Base-by-base conservation (phyloP, 2,113 vertebrate species). In the Rhinichthys klamathensis region DNA sequence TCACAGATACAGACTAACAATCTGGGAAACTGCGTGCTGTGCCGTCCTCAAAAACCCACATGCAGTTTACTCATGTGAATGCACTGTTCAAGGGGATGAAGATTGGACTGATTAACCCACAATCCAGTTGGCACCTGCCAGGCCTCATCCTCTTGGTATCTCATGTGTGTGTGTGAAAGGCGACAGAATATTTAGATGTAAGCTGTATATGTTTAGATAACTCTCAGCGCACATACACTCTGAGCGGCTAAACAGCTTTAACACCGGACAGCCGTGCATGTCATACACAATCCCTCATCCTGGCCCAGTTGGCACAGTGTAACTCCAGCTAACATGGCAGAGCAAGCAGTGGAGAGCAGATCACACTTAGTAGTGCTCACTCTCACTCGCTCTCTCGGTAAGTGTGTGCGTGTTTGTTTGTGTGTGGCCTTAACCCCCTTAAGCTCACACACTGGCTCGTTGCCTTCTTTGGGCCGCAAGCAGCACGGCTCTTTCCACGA, bases 221-320 rank as follows among this genome's bases (percentile, higher is more conserved):
- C 61, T 76, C 85, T 80, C 46, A 87, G 70, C 51, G 61, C 70
- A 51, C 54, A 80, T 15, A 84, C 21, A 85, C 82, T 32, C 23
- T 27, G 49, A 84, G 86, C 85, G 58, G 90, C 91, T 93, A 92
- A 93, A 91, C 90, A 87, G 89, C 89, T 88, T 93, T 92, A 92
- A 92, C 89, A 32, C 79, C 86, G 91, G 93, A 92, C 89, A 90
- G 91, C 91, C 90, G 91, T 92, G 77, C 82, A 74, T 90, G 93
- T 94, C 93, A 93, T 90, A 90, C 91, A 92, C 91, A 90, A 92
- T 90, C 88, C 91, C 91, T 95, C 89, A 93, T 90, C 91, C 92
- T 94, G 91, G 92, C 92, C 92, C 89, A 93, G 91, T 94, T 94
- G 93, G 93, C 92, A 92, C 46, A 73, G 75, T 69, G 54, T 83